phyloP scores from a whole-genome alignment of 2,113 vertebrate species.

The Etia nguti region DNA sequence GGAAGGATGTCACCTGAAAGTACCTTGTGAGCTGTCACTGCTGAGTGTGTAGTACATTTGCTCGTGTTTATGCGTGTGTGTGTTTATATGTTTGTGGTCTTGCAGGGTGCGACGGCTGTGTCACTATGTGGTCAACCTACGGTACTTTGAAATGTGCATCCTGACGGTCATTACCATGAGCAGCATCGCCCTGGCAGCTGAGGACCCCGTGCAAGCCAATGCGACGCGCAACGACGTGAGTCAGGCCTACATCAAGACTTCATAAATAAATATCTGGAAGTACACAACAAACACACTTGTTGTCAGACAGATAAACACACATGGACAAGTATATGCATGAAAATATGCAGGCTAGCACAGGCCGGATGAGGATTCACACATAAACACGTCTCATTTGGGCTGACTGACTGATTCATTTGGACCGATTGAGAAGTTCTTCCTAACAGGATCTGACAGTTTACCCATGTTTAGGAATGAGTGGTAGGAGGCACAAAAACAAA shows the following conservation, averaged over 20 bases:
- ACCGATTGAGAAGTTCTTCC: not conserved
- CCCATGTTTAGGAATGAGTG: not conserved
- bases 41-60: not conserved
- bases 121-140: constrained; percentile 92
- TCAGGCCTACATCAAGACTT: constrained; percentile 3
- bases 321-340: not conserved
- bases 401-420: not conserved
- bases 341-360: not conserved
- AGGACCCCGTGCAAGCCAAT: constrained; percentile 87
- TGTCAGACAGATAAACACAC: not conserved
- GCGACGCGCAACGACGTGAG: constrained; percentile 89
- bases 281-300: not conserved
- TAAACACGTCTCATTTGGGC: not conserved
- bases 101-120: constrained; percentile 86
- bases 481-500: not conserved
- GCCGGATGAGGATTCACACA: not conserved
- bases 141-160: constrained; percentile 97
- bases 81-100: constrained; percentile 5
- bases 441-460: not conserved
- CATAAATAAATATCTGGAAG: constrained; percentile 2
- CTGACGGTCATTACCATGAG: constrained; percentile 93
- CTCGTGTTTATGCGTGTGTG: not conserved
- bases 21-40: not conserved
- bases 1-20: not conserved
- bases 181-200: constrained; percentile 93